Evolutionary conservation across 2,113 vertebrate species (phyloP).

Genomic region (Balaeniceps rex): DNA sequence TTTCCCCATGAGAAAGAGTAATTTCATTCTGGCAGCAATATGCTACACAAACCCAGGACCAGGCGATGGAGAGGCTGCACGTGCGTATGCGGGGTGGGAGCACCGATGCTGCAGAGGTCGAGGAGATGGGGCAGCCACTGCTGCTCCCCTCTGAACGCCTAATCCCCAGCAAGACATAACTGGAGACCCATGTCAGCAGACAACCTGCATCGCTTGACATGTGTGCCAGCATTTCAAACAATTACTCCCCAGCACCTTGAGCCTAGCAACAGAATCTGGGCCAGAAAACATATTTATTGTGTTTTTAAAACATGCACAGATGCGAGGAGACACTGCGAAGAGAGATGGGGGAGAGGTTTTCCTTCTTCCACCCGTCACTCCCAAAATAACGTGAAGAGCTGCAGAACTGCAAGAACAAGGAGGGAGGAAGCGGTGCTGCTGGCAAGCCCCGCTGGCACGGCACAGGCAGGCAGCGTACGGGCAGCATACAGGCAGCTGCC

Average conservation of each 20-base stretch:
- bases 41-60: neutral
- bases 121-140: neutral
- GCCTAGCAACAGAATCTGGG: neutral
- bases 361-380: neutral
- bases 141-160: neutral
- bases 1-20: neutral
- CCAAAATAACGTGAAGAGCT: neutral
- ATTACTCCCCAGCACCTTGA: neutral
- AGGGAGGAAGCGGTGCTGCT: neutral
- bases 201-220: neutral
- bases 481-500: rapidly evolving
- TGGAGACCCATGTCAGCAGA: neutral
- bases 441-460: neutral
- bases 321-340: neutral
- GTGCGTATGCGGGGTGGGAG: rapidly evolving
- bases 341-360: neutral
- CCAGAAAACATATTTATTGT: neutral
- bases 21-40: neutral
- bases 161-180: neutral
- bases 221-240: neutral
- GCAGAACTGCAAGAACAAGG: neutral
- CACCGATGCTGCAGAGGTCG: neutral
- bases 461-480: neutral
- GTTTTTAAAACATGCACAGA: neutral
- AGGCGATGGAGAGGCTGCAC: rapidly evolving